Evolutionary conservation across 2,113 vertebrate genomes (phyloP).

Genomic region (Speoplatyrhinus poulsoni): DNA sequence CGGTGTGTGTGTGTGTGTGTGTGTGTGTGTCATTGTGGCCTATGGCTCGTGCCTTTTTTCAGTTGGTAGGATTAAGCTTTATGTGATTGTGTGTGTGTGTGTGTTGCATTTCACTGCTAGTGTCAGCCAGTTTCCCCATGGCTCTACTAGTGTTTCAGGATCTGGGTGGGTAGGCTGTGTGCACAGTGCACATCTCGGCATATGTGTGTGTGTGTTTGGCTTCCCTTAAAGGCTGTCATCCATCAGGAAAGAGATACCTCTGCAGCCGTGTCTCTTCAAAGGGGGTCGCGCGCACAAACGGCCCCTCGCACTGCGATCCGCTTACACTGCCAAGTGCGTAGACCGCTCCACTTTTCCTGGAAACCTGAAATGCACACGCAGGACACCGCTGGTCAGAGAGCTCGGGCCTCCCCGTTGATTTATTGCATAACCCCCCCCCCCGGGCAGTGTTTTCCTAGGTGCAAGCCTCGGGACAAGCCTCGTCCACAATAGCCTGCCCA

Average conservation of each 20-base stretch:
- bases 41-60: constrained; percentile 46
- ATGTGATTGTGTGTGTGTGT: constrained; percentile 6
- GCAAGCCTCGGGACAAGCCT: constrained; percentile 33
- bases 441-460: constrained; percentile 37
- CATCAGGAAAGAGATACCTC: constrained; percentile 59
- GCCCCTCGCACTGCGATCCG: constrained; percentile 40
- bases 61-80: constrained; percentile 24
- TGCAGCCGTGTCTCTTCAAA: constrained; percentile 57
- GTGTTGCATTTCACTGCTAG: constrained; percentile 26
- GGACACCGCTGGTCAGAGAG: constrained; percentile 28
- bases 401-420: constrained; percentile 48
- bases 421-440: constrained; percentile 13
- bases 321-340: constrained; percentile 61
- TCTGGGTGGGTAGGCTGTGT: background rate
- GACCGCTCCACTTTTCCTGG: constrained; percentile 59
- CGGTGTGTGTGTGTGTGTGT: too few species aligned
- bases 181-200: constrained; percentile 12
- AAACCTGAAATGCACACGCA: constrained; percentile 63
- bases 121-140: constrained; percentile 16
- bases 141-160: constrained; percentile 41
- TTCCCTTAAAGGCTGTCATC: constrained; percentile 64
- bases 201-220: constrained; percentile 13
- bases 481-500: constrained; percentile 30
- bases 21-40: constrained; percentile 26
- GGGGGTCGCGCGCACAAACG: constrained; percentile 22